These are phyloP conservation scores for Lucifuga dentata DNA, from an alignment of 2,113 vertebrate species.

Conservation along the genomic window DNA sequence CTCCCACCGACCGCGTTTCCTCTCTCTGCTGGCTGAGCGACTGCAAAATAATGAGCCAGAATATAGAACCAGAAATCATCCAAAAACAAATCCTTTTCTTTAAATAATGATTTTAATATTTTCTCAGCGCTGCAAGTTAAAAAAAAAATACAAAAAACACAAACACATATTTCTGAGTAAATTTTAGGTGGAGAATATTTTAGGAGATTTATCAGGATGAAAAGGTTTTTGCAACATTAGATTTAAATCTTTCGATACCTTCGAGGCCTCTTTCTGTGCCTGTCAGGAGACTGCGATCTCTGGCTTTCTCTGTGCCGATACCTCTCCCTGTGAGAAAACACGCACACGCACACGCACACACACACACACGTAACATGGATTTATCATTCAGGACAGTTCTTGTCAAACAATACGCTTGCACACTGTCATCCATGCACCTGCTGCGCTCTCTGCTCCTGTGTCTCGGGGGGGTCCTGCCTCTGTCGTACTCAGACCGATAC, in stretches of 20 bases:
- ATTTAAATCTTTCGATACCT: slow-evolving; percentile 76
- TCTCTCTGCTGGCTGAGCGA: slow-evolving; percentile 90
- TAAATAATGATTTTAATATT: too few relatives aligned
- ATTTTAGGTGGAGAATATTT: too few relatives aligned
- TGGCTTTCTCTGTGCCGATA: slow-evolving; percentile 91
- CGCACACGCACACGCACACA: background rate
- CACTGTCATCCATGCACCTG: slow-evolving; percentile 81
- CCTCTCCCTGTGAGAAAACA: slow-evolving; percentile 82
- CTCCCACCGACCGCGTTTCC: slow-evolving; percentile 92
- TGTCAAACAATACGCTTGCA: too few relatives aligned
- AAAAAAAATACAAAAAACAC: too few relatives aligned
- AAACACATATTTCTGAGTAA: too few relatives aligned
- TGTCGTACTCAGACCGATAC: slow-evolving; percentile 88
- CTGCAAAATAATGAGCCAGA: slow-evolving; percentile 74
- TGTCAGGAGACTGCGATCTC: slow-evolving; percentile 88
- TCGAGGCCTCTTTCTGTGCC: slow-evolving; percentile 90
- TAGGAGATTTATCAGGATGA: too few relatives aligned
- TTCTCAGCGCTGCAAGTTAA: too few relatives aligned
- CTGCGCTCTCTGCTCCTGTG: slow-evolving; percentile 91
- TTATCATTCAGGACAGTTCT: too few relatives aligned
- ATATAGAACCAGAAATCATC: too few relatives aligned
- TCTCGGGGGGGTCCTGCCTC: slow-evolving; percentile 85
- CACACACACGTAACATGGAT: slow-evolving; percentile 7
- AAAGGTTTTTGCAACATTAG: too few relatives aligned
- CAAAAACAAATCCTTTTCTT: too few relatives aligned